A percentile compares a stretch with the other conserved stretches of the same genome.
Conservation (phyloP, 1,140 invertebrate species). For the Drosophila yakuba region DNA sequence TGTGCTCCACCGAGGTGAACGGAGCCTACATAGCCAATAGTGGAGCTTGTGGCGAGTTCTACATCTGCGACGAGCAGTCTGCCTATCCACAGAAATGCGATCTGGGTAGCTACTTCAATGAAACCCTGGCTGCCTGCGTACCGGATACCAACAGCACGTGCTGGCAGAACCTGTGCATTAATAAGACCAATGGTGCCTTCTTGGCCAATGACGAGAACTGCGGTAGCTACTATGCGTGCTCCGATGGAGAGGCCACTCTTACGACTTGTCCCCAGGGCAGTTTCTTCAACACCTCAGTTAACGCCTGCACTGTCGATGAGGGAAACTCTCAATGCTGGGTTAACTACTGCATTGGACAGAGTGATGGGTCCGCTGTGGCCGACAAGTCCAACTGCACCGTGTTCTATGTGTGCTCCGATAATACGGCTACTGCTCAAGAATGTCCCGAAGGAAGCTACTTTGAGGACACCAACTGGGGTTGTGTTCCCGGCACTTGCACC, state of each 20-base stretch:
- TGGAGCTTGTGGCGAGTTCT: constrained; percentile 58
- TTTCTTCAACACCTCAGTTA: constrained; percentile 32
- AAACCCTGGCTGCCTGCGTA: constrained; percentile 22
- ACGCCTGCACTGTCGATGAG: constrained; percentile 28
- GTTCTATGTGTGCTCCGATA: constrained; percentile 51
- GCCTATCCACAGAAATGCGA: constrained; percentile 65
- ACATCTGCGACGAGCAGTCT: constrained; percentile 60
- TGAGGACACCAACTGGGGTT: neutral
- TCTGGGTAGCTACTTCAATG: constrained; percentile 58
- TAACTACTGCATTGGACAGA: constrained; percentile 60
- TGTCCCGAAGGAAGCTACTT: constrained; percentile 51
- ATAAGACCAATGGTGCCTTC: constrained; percentile 9
- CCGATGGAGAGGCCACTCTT: constrained; percentile 16
- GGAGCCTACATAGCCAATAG: constrained; percentile 55
- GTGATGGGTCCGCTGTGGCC: constrained; percentile 29
- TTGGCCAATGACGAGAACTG: constrained; percentile 30
- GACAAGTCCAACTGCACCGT: constrained; percentile 33
- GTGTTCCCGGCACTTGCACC: constrained; percentile 47
- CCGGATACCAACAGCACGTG: constrained; percentile 45
- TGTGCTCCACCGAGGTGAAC: constrained; percentile 54
- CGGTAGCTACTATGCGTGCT: constrained; percentile 54
- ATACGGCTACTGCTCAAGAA: constrained; percentile 22
- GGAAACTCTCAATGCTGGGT: constrained; percentile 51
- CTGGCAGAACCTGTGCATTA: constrained; percentile 64
- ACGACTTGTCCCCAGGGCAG: constrained; percentile 51